These are phyloP conservation scores for Myopa tessellatipennis DNA, from an alignment of 2,888 invertebrate species.

Conservation along the genomic window DNA sequence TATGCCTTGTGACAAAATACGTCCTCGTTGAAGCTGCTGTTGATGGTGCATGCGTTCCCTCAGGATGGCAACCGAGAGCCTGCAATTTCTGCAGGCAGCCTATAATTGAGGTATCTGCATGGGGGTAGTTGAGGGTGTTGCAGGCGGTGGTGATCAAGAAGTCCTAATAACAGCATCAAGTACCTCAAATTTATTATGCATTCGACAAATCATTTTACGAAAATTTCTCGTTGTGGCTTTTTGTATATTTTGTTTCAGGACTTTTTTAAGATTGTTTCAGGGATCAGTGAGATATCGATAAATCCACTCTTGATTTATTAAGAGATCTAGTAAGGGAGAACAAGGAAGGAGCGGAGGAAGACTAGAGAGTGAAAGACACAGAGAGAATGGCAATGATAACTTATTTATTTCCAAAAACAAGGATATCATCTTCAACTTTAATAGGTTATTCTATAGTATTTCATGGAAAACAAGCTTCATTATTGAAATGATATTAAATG, in stretches of 20 bases:
- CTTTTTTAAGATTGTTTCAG: conserved; percentile 46
- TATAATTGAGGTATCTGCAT: background rate
- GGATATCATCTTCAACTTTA: too few relatives aligned
- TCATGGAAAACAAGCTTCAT: too few relatives aligned
- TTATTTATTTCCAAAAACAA: too few relatives aligned
- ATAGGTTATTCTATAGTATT: too few relatives aligned
- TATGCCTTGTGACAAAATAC: background rate
- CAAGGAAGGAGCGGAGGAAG: background rate
- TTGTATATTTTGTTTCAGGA: conserved; percentile 41
- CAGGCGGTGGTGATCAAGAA: background rate
- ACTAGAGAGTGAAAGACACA: too few relatives aligned
- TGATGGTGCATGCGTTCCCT: background rate
- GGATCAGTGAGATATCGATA: background rate
- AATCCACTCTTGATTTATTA: background rate
- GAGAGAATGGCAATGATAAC: too few relatives aligned
- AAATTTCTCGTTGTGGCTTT: conserved; percentile 58
- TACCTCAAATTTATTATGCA: conserved; percentile 54
- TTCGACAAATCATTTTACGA: conserved; percentile 62
- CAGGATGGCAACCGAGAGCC: background rate
- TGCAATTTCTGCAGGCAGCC: background rate
- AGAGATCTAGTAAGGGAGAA: background rate
- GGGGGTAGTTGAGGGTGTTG: conserved; percentile 3
- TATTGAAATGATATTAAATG: too few relatives aligned
- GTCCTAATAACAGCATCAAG: background rate
- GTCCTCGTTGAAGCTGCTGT: background rate